Evolutionary conservation across 1,140 invertebrate species (phyloP), one percentile per base, ranked within the genome.

Genomic region (Lethrus apterus): DNA sequence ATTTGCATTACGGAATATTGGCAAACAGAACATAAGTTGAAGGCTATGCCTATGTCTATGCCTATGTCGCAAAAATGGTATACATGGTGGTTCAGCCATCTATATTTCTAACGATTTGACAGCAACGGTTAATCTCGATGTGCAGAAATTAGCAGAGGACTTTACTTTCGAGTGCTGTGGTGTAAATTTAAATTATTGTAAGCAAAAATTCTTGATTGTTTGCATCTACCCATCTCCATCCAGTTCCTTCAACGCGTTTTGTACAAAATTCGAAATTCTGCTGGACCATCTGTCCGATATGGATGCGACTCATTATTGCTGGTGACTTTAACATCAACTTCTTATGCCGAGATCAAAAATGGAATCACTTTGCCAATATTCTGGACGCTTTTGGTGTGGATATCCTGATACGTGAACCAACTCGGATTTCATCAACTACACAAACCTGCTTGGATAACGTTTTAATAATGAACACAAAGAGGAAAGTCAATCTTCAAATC

Each of bases 101-200:
- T 38, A 38, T 18, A 38, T 38, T 38, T 38, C 35, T 1, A 18
- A 23, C 19, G 36, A 21, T 11, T 5, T 40, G 26, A 24, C 2
- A 19, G 21, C 36, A 9, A 40, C 8, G 19, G 9, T 23, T 13
- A 24, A 40, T 24, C 13, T 23, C 21, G 19, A 24, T 9, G 26
- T 40, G 11, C 21, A 40, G 8, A 13, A 40, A 13, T 13, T 40
- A 10, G 3, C 19, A 5, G 5, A 20, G 5, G 36, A 40, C 11
- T 40, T 40, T 40, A 17, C 18, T 26, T 40, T 40, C 13, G 36
- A 40, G 26, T 40, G 21, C 34, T 35, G 34, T 35, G 34, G 34
- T 19, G 34, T 19, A 8, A 7, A 33, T 33, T n/a, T n/a, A n/a
- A 15, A 3, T 33, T 33, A 33, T 33, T 33, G 17, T 33, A 13